Base-by-base conservation (phyloP, 2,113 vertebrate genomes). In the Lathamus discolor region DNA sequence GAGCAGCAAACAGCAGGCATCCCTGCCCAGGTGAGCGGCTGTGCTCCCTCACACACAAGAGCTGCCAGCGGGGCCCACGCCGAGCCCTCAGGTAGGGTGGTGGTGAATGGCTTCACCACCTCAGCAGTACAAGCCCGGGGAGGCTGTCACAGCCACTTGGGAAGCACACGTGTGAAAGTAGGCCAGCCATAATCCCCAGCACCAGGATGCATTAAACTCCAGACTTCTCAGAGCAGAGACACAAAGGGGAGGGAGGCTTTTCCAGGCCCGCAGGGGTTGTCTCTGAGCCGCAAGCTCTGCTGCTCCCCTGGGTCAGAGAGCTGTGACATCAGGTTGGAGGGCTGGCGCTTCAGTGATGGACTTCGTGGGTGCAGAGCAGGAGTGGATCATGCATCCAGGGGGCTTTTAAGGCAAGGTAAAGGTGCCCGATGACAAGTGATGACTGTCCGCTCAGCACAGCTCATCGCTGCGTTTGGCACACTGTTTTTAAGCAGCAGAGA, bases 41-140 rank as follows among this genome's bases (percentile, higher is more conserved):
- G 2, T 0, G 0, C 25, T n/a, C 57, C 48, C 37, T 13, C 18
- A 29, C 0, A 1, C 64, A 35, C 0, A 1, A 23, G 44, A 24
- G n/a, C 33, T 14, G 39, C 27, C 28, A n/a, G 8, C 2, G 0
- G 63, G 49, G 69, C 23, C n/a, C 4, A 1, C 17, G 0, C 64
- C 0, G 0, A 63, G 29, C 39, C 64, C 54, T 6, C 25, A 20
- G 11, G 29, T 11, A 39, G 10, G 6, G 22, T 0, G 33, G 20
- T 3, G 1, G 55, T 18, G 54, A 79, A 31, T 0, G 2, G 27
- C 51, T 44, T 19, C 59, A 35, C 44, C 62, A 35, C 24, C 66
- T 43, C 1, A 0, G 83, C 59, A 16, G 48, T 3, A 39, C 8
- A 44, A 73, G 44, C 33, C n/a, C 5, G 3, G 4, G 0, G 19